These are phyloP conservation scores for Orthosia cruda DNA, from an alignment of 2,888 invertebrate species.

Conservation along the genomic window DNA sequence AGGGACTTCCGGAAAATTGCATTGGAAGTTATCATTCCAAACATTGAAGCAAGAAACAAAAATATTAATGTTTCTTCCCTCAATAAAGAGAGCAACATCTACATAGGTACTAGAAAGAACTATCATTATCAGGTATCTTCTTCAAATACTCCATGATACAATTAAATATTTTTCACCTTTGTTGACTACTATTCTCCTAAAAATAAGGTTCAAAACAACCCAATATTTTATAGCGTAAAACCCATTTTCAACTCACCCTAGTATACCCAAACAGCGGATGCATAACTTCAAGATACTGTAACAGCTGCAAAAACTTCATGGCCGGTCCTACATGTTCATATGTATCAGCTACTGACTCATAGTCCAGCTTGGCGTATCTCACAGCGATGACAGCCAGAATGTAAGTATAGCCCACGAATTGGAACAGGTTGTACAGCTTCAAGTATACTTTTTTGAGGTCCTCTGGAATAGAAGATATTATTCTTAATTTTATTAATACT, in stretches of 20 bases:
- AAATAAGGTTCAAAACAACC: not conserved
- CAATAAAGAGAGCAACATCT: no score
- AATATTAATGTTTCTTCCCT: no score
- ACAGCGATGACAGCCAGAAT: conserved; percentile 94
- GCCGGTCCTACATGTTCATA: conserved; percentile 95
- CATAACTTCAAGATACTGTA: conserved; percentile 97
- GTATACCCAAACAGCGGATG: conserved; percentile 98
- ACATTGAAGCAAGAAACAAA: no score
- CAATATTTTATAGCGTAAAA: not conserved
- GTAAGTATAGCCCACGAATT: conserved; percentile 96
- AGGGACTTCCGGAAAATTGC: no score
- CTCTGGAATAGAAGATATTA: conserved; percentile 90
- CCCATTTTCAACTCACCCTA: conserved; percentile 84
- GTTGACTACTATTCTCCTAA: not conserved
- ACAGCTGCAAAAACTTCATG: conserved; percentile 95
- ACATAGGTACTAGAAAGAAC: no score
- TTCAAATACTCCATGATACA: no score
- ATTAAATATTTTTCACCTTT: no score
- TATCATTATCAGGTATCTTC: no score
- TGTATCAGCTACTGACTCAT: conserved; percentile 93
- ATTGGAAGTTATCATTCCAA: no score
- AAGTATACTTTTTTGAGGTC: conserved; percentile 96
- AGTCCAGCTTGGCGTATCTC: conserved; percentile 95
- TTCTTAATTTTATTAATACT: no score
- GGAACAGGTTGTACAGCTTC: conserved; percentile 97